These are phyloP conservation scores for Hiodon tergisus DNA, from an alignment of 2,113 vertebrate species.

Conservation along the genomic window DNA sequence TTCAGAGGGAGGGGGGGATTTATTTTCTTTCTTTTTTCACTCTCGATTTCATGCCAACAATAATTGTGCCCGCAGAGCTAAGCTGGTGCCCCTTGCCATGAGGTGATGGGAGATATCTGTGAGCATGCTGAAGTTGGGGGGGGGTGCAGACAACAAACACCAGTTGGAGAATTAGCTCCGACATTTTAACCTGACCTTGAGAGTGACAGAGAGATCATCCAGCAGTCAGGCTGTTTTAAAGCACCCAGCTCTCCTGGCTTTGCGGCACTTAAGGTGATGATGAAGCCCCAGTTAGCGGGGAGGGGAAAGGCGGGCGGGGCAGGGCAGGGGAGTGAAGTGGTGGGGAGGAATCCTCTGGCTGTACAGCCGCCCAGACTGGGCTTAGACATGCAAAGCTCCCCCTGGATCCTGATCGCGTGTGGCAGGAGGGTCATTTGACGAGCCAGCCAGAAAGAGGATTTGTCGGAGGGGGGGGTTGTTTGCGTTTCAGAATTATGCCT, in stretches of 20 bases:
- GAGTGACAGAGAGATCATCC: background rate
- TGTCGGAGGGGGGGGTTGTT: conserved; percentile 5
- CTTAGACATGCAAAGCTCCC: conserved; percentile 48
- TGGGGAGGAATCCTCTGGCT: conserved; percentile 8
- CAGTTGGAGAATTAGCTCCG: conserved; percentile 13
- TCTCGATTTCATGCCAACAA: background rate
- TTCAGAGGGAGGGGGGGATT: background rate
- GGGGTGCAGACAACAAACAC: conserved; percentile 7
- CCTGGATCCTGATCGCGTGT: conserved; percentile 55
- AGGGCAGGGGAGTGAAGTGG: no score
- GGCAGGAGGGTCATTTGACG: conserved; percentile 57
- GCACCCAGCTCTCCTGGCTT: conserved; percentile 4
- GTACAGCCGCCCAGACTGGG: conserved; percentile 33
- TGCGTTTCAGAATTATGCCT: background rate
- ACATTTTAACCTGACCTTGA: conserved; percentile 2
- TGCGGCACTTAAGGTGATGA: conserved; percentile 11
- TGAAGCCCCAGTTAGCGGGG: conserved; percentile 12
- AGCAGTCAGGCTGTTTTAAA: background rate
- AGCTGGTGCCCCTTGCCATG: background rate
- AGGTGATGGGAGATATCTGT: background rate
- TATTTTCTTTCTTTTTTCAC: background rate
- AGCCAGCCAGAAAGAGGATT: conserved; percentile 44
- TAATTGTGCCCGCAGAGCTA: background rate
- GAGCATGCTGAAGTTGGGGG: background rate
- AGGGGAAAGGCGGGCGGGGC: background rate